Conservation (phyloP, 2,113 vertebrate species). For the Theristicus caerulescens region DNA sequence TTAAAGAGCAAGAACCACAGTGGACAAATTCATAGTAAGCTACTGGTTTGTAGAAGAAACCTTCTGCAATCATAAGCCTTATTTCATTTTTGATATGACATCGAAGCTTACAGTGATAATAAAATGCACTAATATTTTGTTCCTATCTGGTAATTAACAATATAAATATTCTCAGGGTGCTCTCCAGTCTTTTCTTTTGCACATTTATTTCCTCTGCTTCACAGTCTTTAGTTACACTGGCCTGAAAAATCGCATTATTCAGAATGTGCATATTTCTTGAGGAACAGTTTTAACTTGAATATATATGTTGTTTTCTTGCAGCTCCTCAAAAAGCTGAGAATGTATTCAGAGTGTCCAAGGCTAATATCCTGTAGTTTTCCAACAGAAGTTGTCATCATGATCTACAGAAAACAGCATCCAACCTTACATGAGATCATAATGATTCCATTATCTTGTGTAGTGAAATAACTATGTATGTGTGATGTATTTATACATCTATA, state of each 20-base stretch:
- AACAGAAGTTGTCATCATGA: neutral
- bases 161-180: neutral
- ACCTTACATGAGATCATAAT: neutral
- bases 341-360: neutral
- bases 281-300: neutral
- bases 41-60: neutral
- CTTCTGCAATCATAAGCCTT: neutral
- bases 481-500: neutral
- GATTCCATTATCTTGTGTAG: neutral
- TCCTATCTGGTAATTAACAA: neutral
- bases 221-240: neutral
- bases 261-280: neutral
- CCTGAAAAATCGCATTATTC: neutral
- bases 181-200: neutral
- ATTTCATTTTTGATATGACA: neutral
- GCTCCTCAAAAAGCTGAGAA: neutral
- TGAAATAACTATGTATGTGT: neutral
- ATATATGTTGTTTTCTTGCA: neutral
- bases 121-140: neutral
- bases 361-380: constrained; percentile 6
- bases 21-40: neutral
- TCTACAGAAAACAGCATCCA: neutral
- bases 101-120: neutral
- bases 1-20: neutral
- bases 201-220: neutral